These are phyloP conservation scores for Pyrochroa serraticornis DNA, from an alignment of 2,888 invertebrate species.

Conservation along the genomic window DNA sequence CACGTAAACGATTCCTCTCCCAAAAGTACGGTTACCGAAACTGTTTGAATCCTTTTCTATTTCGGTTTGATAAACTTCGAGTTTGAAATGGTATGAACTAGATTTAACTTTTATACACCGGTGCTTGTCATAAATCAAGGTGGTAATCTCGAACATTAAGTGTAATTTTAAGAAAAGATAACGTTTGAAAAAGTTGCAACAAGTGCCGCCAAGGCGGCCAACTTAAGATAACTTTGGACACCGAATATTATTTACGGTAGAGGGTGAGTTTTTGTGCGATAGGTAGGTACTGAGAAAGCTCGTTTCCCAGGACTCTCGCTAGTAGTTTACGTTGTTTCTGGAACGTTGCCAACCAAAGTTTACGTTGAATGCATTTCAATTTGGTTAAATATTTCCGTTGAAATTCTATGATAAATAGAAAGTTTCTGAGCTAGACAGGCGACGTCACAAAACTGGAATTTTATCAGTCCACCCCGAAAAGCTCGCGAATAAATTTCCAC, in stretches of 20 bases:
- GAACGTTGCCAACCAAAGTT: conserved; percentile 11
- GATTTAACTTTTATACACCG: not conserved
- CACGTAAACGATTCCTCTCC: too few relatives aligned
- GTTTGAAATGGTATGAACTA: too few relatives aligned
- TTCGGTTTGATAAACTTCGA: too few relatives aligned
- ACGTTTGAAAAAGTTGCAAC: too few relatives aligned
- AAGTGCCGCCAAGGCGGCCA: too few relatives aligned
- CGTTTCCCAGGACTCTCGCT: conserved; percentile 8
- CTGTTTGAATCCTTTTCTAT: too few relatives aligned
- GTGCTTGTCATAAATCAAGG: too few relatives aligned
- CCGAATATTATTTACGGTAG: too few relatives aligned
- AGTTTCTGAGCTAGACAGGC: conserved; percentile 11
- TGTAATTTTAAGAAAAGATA: too few relatives aligned
- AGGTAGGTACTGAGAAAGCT: conserved; percentile 2
- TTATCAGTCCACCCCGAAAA: not conserved
- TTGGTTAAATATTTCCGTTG: conserved; percentile 11
- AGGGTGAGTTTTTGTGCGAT: not conserved
- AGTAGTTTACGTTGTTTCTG: conserved; percentile 6
- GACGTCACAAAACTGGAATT: conserved; percentile 2
- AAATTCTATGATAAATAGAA: conserved; percentile 10
- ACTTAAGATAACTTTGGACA: too few relatives aligned
- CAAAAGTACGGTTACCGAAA: too few relatives aligned
- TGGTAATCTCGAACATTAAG: too few relatives aligned
- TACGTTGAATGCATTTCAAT: conserved; percentile 21
- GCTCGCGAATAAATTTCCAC: not conserved